Conservation (phyloP, 2,888 invertebrate genomes). For the Tigriopus californicus region DNA sequence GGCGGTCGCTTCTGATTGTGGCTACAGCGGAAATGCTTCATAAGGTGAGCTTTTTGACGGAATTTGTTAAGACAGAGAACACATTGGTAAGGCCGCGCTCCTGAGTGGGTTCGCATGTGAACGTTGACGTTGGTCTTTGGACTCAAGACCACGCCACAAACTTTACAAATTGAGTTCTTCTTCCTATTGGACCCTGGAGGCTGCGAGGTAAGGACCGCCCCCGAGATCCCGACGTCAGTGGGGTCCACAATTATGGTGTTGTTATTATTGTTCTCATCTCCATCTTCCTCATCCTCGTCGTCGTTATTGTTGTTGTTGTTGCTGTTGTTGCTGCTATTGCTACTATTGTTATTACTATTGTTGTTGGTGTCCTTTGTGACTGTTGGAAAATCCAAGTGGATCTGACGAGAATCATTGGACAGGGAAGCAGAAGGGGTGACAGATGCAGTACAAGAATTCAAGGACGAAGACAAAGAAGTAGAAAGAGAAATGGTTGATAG, state of each 20-base stretch:
- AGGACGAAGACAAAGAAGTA: neutral
- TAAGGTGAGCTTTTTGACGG: conserved; percentile 15
- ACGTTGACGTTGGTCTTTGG: conserved; percentile 14
- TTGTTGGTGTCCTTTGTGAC: neutral
- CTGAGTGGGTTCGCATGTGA: conserved; percentile 15
- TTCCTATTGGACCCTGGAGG: neutral
- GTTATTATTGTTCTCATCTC: neutral
- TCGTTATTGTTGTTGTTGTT: neutral
- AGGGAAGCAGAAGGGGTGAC: neutral
- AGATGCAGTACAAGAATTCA: neutral
- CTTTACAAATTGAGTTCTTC: conserved; percentile 9
- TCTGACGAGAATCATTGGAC: too few species aligned
- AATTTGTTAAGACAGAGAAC: conserved; percentile 12
- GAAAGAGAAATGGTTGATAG: neutral
- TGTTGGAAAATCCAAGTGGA: neutral
- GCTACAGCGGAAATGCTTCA: conserved; percentile 14
- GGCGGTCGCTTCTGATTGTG: conserved; percentile 13
- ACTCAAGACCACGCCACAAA: conserved; percentile 8
- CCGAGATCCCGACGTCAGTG: neutral
- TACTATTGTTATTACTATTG: neutral
- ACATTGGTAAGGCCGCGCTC: conserved; percentile 14
- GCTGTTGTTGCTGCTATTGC: neutral
- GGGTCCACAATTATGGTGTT: neutral
- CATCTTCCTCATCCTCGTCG: neutral
- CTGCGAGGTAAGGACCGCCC: neutral